Evolutionary conservation across 2,888 invertebrate species (phyloP).

Genomic region (Chaetoderma sp.): DNA sequence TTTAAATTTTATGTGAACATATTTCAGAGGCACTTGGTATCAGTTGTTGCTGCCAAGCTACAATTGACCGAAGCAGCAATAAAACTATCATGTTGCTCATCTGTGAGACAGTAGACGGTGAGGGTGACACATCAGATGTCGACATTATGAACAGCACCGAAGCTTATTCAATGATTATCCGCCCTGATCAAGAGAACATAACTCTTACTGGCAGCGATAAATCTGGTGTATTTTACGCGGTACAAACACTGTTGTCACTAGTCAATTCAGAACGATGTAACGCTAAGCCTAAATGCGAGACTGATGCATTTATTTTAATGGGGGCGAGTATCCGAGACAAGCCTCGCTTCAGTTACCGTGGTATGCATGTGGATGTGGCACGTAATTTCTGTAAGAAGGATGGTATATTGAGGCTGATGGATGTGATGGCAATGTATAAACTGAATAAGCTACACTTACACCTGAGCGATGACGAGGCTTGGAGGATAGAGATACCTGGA

Average conservation of each 20-base stretch:
- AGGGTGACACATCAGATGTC: no score
- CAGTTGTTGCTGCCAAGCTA: no score
- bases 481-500: slow-evolving; percentile 65
- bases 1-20: slow-evolving; percentile 23
- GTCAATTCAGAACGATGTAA: no score
- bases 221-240: slow-evolving; percentile 49
- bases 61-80: no score
- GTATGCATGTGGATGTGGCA: slow-evolving; percentile 61
- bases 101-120: no score
- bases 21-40: no score
- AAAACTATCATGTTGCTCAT: no score
- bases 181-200: not conserved
- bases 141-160: not conserved
- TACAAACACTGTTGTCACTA: slow-evolving; percentile 42
- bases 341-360: slow-evolving; percentile 48
- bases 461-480: slow-evolving; percentile 66
- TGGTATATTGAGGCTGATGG: slow-evolving; percentile 49
- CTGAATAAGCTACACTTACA: slow-evolving; percentile 66
- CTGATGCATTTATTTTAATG: no score
- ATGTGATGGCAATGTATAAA: slow-evolving; percentile 66
- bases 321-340: slow-evolving; percentile 34
- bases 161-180: not conserved
- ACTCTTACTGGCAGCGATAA: no score
- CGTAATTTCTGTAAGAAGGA: slow-evolving; percentile 57
- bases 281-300: slow-evolving; percentile 16